A percentile compares a stretch with the other conserved stretches of the same genome.
phyloP scores from a whole-genome alignment of 2,888 invertebrate species.

The Thymelicus acteon region DNA sequence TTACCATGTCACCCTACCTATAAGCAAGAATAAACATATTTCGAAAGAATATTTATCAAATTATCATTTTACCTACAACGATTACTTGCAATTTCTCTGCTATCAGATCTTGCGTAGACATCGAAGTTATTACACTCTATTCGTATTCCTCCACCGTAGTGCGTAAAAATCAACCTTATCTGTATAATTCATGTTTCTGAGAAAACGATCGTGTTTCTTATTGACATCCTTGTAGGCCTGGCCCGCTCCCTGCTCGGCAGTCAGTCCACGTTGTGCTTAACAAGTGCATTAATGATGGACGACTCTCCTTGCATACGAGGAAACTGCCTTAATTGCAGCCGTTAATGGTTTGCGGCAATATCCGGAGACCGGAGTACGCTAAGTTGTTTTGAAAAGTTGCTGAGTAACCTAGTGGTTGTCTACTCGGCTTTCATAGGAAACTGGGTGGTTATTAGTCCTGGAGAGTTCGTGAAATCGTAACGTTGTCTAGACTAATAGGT shows the following conservation, averaged over 20 bases:
- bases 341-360: constrained; percentile 3
- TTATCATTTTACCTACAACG: too few relatives aligned
- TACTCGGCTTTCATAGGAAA: background rate
- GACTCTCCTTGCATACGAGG: constrained; percentile 12
- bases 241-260: background rate
- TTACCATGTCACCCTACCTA: too few relatives aligned
- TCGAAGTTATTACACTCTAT: background rate
- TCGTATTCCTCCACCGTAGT: background rate
- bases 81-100: too few relatives aligned
- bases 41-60: too few relatives aligned
- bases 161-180: constrained; percentile 15
- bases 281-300: constrained; percentile 14
- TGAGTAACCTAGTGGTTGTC: background rate
- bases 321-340: constrained; percentile 18
- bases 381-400: background rate
- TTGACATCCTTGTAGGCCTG: constrained; percentile 20
- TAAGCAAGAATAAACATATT: too few relatives aligned
- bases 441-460: too few relatives aligned
- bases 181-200: constrained; percentile 26
- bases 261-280: constrained; percentile 5
- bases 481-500: too few relatives aligned
- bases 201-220: constrained; percentile 19
- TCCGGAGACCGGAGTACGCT: background rate
- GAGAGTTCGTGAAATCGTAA: too few relatives aligned
- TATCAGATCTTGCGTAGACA: too few relatives aligned